A percentile compares a stretch with the other conserved stretches of the same genome.
Conservation (phyloP, 2,113 vertebrate genomes). For the Siphamia tubifer region DNA sequence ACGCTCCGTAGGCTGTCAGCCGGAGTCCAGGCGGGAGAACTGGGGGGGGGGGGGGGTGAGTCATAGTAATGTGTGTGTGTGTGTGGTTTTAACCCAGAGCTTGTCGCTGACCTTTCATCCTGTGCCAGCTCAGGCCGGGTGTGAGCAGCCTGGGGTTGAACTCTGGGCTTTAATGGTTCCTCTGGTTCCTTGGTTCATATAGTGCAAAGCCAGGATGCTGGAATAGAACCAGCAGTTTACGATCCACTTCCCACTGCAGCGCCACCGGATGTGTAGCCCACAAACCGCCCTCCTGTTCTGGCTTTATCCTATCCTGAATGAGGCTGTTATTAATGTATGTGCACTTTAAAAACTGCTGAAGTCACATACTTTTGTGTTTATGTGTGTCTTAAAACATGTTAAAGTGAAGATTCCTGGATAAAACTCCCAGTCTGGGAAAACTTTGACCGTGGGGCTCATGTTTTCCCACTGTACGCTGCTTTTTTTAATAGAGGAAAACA, state of each 20-base stretch:
- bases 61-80: slow-evolving; percentile 71
- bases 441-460: too few relatives aligned
- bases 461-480: too few relatives aligned
- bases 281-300: slow-evolving; percentile 2
- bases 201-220: slow-evolving; percentile 46
- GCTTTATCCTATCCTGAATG: not conserved
- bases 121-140: slow-evolving; percentile 73
- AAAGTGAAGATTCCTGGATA: not conserved
- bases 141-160: slow-evolving; percentile 79
- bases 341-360: not conserved
- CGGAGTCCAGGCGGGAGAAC: slow-evolving; percentile 64
- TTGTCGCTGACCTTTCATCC: slow-evolving; percentile 68
- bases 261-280: slow-evolving; percentile 47
- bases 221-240: slow-evolving; percentile 86
- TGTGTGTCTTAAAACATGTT: not conserved
- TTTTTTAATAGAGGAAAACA: too few relatives aligned
- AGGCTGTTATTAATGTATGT: not conserved
- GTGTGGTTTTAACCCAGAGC: slow-evolving; percentile 81
- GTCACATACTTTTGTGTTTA: not conserved
- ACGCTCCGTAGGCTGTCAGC: slow-evolving; percentile 80
- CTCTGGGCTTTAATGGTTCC: slow-evolving; percentile 84
- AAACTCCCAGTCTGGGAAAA: not conserved
- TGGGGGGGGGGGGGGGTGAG: slow-evolving; percentile 42
- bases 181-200: slow-evolving; percentile 64
- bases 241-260: slow-evolving; percentile 70